Evolutionary conservation across 1,140 invertebrate genomes (phyloP).

Genomic region (Melanaphis sacchari): DNA sequence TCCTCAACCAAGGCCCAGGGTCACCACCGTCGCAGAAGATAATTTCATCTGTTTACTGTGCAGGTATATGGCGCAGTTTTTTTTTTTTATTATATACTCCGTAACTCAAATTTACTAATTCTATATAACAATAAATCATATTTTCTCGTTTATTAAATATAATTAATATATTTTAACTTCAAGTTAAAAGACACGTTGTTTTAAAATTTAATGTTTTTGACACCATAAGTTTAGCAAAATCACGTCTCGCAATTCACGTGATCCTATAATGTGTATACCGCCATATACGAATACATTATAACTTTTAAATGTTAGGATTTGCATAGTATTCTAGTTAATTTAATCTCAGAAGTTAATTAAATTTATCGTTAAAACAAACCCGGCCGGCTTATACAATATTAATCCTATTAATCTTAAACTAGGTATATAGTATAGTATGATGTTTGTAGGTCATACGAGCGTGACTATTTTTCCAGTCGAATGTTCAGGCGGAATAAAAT

Average conservation of each 20-base stretch:
- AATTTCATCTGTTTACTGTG: not conserved
- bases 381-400: not conserved
- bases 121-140: not conserved
- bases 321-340: not conserved
- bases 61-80: not conserved
- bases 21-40: not conserved
- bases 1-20: not conserved
- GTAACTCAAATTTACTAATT: not conserved
- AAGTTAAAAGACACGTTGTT: not conserved
- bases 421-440: not conserved
- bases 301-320: not conserved
- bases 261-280: not conserved
- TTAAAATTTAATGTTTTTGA: slow-evolving; percentile 7
- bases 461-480: not conserved
- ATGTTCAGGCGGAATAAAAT: not conserved
- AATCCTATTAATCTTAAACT: not conserved
- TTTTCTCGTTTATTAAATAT: not conserved
- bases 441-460: not conserved
- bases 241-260: not conserved
- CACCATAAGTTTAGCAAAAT: not conserved
- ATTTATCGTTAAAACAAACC: slow-evolving; percentile 8
- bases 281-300: not conserved
- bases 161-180: not conserved
- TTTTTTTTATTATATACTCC: not conserved
- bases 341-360: slow-evolving; percentile 3